These are phyloP conservation scores for Synanthedon vespiformis DNA, from an alignment of 2,888 invertebrate species.

Conservation along the genomic window DNA sequence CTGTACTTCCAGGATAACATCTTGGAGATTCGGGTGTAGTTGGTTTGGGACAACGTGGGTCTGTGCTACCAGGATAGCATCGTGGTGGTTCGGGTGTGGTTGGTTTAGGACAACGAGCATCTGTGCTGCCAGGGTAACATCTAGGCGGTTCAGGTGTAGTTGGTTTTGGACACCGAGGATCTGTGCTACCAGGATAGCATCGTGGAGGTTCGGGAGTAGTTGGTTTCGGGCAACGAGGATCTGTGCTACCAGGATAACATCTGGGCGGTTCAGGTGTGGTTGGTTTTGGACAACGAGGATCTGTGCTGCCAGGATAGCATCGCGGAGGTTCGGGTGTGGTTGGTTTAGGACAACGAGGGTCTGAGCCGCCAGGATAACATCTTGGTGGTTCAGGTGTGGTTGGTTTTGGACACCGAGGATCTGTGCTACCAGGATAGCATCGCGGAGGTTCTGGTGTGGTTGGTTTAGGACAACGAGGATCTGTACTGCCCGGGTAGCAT, in stretches of 20 bases:
- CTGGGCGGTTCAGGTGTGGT: conserved; percentile 10
- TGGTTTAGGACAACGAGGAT: conserved; percentile 15
- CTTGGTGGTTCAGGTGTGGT: conserved; percentile 12
- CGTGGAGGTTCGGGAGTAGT: conserved; percentile 16
- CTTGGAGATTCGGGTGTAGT: conserved; percentile 15
- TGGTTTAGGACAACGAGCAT: conserved; percentile 7
- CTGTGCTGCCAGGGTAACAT: conserved; percentile 31
- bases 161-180: conserved; percentile 17
- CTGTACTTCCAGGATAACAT: conserved; percentile 13
- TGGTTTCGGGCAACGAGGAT: conserved; percentile 21
- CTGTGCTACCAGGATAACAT: conserved; percentile 28
- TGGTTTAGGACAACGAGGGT: conserved; percentile 22
- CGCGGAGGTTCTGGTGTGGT: conserved; percentile 17
- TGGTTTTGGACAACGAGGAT: conserved; percentile 10
- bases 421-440: conserved; percentile 10
- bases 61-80: too few relatives aligned
- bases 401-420: conserved; percentile 14
- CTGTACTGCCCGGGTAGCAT: conserved; percentile 20
- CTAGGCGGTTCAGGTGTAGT: conserved; percentile 15
- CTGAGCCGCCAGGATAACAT: conserved; percentile 23
- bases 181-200: conserved; percentile 28
- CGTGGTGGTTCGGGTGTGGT: too few relatives aligned
- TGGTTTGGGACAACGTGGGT: conserved; percentile 24
- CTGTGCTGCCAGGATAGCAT: conserved; percentile 14
- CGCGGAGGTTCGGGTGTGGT: conserved; percentile 11